These are phyloP conservation scores for Psophia crepitans DNA, from an alignment of 2,113 vertebrate species.

Conservation along the genomic window DNA sequence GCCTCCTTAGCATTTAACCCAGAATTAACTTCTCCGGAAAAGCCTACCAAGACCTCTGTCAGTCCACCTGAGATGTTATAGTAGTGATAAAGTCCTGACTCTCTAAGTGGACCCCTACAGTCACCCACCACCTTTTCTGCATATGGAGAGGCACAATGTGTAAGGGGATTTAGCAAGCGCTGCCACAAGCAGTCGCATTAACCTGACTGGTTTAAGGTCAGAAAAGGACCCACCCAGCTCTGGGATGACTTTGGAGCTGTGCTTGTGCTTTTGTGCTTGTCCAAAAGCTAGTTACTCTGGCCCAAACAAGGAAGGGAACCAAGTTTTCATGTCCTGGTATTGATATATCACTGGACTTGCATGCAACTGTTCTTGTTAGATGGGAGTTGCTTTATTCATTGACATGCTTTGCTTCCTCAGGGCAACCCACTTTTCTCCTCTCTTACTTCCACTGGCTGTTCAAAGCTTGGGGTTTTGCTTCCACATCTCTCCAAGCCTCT, in stretches of 20 bases:
- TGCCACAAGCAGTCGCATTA: background rate
- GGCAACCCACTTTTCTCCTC: background rate
- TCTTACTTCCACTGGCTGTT: background rate
- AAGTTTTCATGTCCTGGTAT: background rate
- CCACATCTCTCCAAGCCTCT: background rate
- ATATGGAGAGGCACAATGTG: background rate
- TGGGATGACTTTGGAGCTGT: background rate
- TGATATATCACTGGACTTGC: background rate
- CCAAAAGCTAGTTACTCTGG: background rate
- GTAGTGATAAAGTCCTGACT: background rate
- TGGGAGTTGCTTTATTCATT: background rate
- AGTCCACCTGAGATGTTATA: background rate
- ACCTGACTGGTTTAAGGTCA: background rate
- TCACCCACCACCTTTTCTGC: background rate
- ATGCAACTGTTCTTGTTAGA: background rate
- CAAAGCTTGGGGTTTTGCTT: background rate
- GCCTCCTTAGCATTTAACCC: background rate
- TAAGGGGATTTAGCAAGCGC: background rate
- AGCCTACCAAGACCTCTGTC: background rate
- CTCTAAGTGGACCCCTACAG: background rate
- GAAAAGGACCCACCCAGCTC: background rate
- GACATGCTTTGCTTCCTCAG: background rate
- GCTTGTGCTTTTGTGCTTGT: no score
- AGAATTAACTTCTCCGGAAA: background rate
- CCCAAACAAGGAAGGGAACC: background rate